Base-by-base conservation (phyloP, 2,888 invertebrate species). In the Eupithecia tripunctaria region DNA sequence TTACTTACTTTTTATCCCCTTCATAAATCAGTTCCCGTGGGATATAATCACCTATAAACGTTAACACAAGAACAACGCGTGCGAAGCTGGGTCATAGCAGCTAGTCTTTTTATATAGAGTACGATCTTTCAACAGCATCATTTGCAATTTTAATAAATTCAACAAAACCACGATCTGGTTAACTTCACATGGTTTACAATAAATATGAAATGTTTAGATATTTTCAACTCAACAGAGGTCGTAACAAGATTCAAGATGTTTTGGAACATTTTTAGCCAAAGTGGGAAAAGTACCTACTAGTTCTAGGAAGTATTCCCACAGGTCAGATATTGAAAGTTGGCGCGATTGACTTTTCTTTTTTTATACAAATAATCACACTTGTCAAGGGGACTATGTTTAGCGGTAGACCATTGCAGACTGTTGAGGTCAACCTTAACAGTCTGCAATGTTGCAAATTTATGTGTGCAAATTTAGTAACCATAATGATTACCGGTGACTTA, bases 111-210 rank as follows among this genome's bases (percentile, higher is more conserved):
- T 1, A 0, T 10, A 10, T n/a, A 62, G 1, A 10, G 1, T 10
- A 36, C 62, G n/a, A n/a, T 62, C 62, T 62, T 32, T 36, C 32
- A 36, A 21, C 62, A 36, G 10, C 32, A 63, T 18, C 14, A 60
- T 36, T 64, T 21, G n/a, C 64, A 21, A 25, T 38, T 63, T 27
- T 64, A 36, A 64, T 64, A 64, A 64, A 64, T 64, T 25, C 38
- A 64, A 64, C 64, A 41, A 2, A 21, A 64, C 64, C 36, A 38
- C 1, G 36, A 41, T 64, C 64, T 64, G 64, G 64, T 64, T 64
- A 41, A 1, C 25, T 64, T 64, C 64, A 38, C 64, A 25, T 36
- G 21, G 64, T 64, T 64, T 64, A 64, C 64, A 64, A 64, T 64
- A 15, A 64, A 64, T 64, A 64, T 64, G 64, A 64, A 41, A 38